Evolutionary conservation across 2,888 invertebrate species (phyloP).

Genomic region (Tillus elongatus): DNA sequence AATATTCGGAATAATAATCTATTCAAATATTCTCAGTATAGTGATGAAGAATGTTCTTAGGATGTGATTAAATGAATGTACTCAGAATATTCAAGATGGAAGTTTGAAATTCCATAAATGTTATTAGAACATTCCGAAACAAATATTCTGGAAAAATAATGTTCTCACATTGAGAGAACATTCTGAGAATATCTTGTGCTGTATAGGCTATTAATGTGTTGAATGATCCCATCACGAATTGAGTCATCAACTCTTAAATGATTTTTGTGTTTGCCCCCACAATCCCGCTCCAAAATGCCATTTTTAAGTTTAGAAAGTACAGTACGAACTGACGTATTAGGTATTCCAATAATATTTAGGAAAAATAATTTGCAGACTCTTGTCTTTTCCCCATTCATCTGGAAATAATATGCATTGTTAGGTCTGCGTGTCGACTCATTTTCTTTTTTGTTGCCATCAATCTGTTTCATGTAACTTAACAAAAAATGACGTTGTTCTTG

Average conservation of each 20-base stretch:
- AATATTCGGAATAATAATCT: no score
- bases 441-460: conserved; percentile 18
- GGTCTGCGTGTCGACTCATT: conserved; percentile 14
- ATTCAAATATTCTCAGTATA: no score
- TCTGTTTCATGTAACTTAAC: no score
- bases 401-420: conserved; percentile 18
- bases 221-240: conserved; percentile 18
- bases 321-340: conserved; percentile 18
- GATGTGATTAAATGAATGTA: no score
- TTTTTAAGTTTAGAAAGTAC: conserved; percentile 14
- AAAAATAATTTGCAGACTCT: conserved; percentile 19
- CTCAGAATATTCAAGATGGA: no score
- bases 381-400: conserved; percentile 11
- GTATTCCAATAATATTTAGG: conserved; percentile 16
- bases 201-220: no score
- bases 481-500: conserved; percentile 18
- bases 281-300: conserved; percentile 18
- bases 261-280: conserved; percentile 23
- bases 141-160: no score
- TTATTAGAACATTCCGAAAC: no score
- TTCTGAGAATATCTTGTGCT: no score
- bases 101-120: no score
- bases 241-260: conserved; percentile 17
- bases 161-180: no score
- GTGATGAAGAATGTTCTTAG: no score